Evolutionary conservation across 2,797 vertebrate species (phyloP).

Genomic region (Premnoplex brunnescens): DNA sequence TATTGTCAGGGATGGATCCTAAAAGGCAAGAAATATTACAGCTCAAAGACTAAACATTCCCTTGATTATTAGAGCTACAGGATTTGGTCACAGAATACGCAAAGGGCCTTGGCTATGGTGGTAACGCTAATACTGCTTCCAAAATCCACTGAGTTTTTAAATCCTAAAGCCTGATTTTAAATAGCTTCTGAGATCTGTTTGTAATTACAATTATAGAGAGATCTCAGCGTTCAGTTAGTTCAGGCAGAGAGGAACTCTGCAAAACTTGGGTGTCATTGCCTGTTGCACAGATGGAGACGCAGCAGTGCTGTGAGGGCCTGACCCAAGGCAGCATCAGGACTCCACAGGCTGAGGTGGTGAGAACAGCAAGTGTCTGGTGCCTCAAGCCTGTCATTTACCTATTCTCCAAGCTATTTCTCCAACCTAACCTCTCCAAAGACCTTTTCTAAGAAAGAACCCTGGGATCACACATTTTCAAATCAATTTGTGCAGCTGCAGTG

Average conservation of each 20-base stretch:
- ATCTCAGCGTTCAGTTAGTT: neutral
- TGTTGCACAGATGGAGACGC: neutral
- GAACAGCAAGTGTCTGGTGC: neutral
- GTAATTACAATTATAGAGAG: neutral
- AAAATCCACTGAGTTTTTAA: neutral
- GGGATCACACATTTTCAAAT: neutral
- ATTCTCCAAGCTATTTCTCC: neutral
- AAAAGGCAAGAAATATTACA: conserved; percentile 55
- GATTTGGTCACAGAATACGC: neutral
- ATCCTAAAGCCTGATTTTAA: neutral
- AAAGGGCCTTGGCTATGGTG: neutral
- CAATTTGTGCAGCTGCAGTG: neutral
- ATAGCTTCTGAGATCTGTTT: neutral
- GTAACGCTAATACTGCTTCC: neutral
- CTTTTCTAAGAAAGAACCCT: neutral
- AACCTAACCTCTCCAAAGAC: neutral
- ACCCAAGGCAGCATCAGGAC: neutral
- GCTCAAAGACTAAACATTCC: conserved; percentile 26
- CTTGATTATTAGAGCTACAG: neutral
- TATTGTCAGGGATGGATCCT: conserved; percentile 75
- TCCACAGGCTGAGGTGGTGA: neutral
- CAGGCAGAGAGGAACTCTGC: neutral
- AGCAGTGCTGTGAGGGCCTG: neutral
- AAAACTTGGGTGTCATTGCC: neutral
- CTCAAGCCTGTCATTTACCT: neutral